These are phyloP conservation scores for Tetraodon nigroviridis DNA, from an alignment of 2,113 vertebrate species.

Conservation along the genomic window DNA sequence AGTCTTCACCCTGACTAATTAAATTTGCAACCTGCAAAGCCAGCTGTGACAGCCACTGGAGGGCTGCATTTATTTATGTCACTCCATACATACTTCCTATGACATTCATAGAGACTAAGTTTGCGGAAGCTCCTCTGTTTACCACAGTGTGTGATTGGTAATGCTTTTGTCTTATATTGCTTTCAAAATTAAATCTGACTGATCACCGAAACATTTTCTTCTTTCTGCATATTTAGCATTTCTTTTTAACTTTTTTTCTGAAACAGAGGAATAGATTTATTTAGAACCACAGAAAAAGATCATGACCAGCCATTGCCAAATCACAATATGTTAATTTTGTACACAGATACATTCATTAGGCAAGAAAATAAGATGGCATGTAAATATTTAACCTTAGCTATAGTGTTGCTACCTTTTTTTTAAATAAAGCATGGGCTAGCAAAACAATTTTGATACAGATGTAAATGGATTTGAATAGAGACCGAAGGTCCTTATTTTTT, in stretches of 20 bases:
- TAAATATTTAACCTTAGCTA: too few relatives aligned
- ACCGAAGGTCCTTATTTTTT: too few relatives aligned
- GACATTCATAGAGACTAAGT: constrained; percentile 62
- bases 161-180: not conserved
- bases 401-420: too few relatives aligned
- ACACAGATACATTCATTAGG: too few relatives aligned
- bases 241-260: too few relatives aligned
- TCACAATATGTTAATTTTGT: not conserved
- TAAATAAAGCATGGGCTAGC: too few relatives aligned
- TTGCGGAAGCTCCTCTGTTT: constrained; percentile 46
- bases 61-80: constrained; percentile 74
- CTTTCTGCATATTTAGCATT: not conserved
- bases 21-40: constrained; percentile 89
- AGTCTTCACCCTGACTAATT: constrained; percentile 89
- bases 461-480: too few relatives aligned
- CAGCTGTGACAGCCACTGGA: constrained; percentile 83
- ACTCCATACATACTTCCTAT: constrained; percentile 67
- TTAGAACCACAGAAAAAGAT: not conserved
- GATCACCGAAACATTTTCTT: not conserved
- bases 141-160: constrained; percentile 23
- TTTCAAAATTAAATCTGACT: constrained; percentile 6
- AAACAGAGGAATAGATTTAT: not conserved
- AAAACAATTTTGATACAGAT: too few relatives aligned
- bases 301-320: not conserved
- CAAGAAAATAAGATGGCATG: too few relatives aligned